These are phyloP conservation scores for Drosophila repleta DNA, from an alignment of 1,140 invertebrate species.

Conservation along the genomic window DNA sequence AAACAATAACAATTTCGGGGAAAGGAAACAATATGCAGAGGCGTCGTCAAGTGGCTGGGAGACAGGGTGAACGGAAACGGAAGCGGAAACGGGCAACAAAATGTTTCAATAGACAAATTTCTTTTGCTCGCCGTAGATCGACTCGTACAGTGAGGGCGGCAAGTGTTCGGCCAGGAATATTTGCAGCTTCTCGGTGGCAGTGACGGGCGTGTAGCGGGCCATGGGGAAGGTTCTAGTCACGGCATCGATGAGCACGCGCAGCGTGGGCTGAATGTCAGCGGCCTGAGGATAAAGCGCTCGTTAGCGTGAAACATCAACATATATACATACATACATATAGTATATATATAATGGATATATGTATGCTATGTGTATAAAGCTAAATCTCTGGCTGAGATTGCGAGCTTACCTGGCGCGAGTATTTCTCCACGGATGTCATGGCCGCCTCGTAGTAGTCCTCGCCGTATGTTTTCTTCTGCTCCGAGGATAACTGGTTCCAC, in stretches of 20 bases:
- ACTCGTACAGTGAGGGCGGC: constrained; percentile 90
- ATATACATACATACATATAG: constrained; percentile 3
- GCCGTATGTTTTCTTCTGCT: constrained; percentile 90
- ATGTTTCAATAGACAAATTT: constrained; percentile 67
- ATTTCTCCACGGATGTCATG: constrained; percentile 90
- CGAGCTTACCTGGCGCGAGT: constrained; percentile 86
- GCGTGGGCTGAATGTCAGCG: constrained; percentile 89
- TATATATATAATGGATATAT: not conserved
- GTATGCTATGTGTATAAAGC: not conserved
- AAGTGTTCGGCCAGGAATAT: constrained; percentile 91
- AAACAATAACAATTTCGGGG: constrained; percentile 44
- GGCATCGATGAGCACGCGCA: constrained; percentile 89
- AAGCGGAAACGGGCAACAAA: constrained; percentile 8
- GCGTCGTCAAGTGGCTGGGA: constrained; percentile 13
- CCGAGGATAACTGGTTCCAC: constrained; percentile 90
- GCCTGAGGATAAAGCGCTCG: constrained; percentile 84
- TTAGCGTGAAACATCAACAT: constrained; percentile 3
- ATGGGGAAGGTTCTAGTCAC: constrained; percentile 92
- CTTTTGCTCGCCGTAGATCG: constrained; percentile 84
- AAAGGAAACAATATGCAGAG: constrained; percentile 31
- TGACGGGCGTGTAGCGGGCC: constrained; percentile 91
- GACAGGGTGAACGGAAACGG: not conserved
- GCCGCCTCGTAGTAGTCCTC: constrained; percentile 92
- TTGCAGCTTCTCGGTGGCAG: constrained; percentile 89
- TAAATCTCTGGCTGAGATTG: constrained; percentile 1